Percentiles rank a stretch among this genome's conserved stretches.
Conservation (phyloP, 2,888 invertebrate genomes). For the Megalurothrips usitatus region DNA sequence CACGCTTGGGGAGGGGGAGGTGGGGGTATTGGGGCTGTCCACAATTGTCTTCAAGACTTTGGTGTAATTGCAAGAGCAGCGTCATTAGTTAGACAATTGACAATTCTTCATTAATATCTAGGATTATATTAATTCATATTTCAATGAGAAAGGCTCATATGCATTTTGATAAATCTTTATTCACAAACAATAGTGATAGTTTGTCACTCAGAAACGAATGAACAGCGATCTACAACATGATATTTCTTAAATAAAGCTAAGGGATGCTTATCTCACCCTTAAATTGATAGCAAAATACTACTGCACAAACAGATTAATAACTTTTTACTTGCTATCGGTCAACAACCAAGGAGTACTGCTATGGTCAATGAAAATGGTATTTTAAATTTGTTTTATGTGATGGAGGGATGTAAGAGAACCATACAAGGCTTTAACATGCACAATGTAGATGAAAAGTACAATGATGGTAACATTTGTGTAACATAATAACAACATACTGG, state of each 20-base stretch:
- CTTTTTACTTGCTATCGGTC: background rate
- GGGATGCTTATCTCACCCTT: too few relatives aligned
- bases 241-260: too few relatives aligned
- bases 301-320: background rate
- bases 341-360: background rate
- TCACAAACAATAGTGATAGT: too few relatives aligned
- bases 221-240: too few relatives aligned
- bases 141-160: background rate
- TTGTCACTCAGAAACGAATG: too few relatives aligned
- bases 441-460: background rate
- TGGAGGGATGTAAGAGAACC: background rate
- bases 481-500: constrained; percentile 4
- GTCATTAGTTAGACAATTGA: background rate
- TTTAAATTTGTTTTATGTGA: background rate
- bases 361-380: background rate
- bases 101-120: background rate
- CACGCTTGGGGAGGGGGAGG: too few relatives aligned
- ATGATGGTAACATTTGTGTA: constrained; percentile 8
- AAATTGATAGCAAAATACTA: background rate
- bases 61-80: too few relatives aligned
- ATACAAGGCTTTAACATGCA: background rate
- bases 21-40: too few relatives aligned
- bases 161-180: background rate
- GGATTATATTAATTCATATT: background rate
- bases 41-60: too few relatives aligned